Base-by-base conservation (phyloP, 2,797 vertebrate species). In the Anniella stebbinsi region DNA sequence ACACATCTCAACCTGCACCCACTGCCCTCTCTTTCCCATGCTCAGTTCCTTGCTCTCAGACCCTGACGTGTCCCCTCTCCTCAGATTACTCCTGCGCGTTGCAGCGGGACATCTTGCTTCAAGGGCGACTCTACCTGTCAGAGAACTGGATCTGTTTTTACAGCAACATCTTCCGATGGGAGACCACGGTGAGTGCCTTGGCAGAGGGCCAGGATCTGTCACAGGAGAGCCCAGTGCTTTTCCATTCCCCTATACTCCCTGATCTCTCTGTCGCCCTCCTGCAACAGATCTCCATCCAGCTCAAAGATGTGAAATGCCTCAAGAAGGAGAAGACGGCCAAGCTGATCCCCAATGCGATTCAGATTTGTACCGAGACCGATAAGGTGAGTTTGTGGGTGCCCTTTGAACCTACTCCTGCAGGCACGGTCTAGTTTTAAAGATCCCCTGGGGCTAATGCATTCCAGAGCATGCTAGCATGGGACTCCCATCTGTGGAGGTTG, bases 81-180 rank as follows among this genome's bases (percentile, higher is more conserved):
- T 93, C 97, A 99, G 98, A 99, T 95, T 99, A 99, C 96, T 99
- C 98, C 28, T 99, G 98, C 25, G 98, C 98, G 30, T 97, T 99
- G 92, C 98, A 99, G 97, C 98, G 98, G 60, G 98, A 99, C 95
- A 99, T 99, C 91, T 97, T 99, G 88, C 98, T 99, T 21, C 98
- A 99, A 95, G 98, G 98, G 10, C 97, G 98, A 41, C 98, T 99
- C 72, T 99, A 99, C 94, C 97, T 99, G 90, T 99, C 98, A 0
- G 98, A 99, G 95, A 99, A 98, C 94, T 99, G 98, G 98, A 97
- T 99, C 89, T 99, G 98, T 95, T 99, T 99, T 96, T 98, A 99
- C 96, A 99, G 98, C 95, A 99, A 99, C 96, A 99, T 99, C 95
- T 99, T 99, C 97, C 98, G 98, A 95, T 99, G 98, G 98, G 98